Conservation (phyloP, 2,113 vertebrate genomes). For the Gambusia affinis region DNA sequence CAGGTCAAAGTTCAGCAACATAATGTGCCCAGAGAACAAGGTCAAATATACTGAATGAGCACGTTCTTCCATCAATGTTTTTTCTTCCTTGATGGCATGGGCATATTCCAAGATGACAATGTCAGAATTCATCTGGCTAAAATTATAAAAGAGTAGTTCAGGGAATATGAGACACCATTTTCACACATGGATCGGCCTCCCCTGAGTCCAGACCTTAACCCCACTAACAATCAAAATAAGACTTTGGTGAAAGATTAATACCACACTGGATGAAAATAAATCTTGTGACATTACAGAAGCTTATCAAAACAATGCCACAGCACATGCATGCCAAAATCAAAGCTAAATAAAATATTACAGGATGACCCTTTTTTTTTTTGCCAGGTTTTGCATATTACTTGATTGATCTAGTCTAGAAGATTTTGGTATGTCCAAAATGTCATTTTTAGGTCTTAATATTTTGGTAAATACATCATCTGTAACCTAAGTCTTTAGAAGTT, state of each 20-base stretch:
- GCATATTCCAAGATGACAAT: too few species aligned
- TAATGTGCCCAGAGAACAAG: too few species aligned
- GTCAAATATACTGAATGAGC: too few species aligned
- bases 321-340: too few species aligned
- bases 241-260: neutral
- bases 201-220: neutral
- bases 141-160: neutral
- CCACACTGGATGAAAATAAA: neutral
- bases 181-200: neutral
- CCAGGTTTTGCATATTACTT: neutral
- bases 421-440: conserved; percentile 7
- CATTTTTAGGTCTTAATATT: conserved; percentile 33
- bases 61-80: too few species aligned
- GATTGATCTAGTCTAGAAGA: neutral
- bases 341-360: too few species aligned
- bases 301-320: too few species aligned
- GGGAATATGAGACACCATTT: neutral
- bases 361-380: too few species aligned
- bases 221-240: neutral
- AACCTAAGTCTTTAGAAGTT: conserved; percentile 40
- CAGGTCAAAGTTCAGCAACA: too few species aligned
- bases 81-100: too few species aligned
- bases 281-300: too few species aligned
- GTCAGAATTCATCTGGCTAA: too few species aligned
- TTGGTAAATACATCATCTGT: conserved; percentile 44